Evolutionary conservation across 2,888 invertebrate species (phyloP).

Genomic region (Rhamnusium bicolor): DNA sequence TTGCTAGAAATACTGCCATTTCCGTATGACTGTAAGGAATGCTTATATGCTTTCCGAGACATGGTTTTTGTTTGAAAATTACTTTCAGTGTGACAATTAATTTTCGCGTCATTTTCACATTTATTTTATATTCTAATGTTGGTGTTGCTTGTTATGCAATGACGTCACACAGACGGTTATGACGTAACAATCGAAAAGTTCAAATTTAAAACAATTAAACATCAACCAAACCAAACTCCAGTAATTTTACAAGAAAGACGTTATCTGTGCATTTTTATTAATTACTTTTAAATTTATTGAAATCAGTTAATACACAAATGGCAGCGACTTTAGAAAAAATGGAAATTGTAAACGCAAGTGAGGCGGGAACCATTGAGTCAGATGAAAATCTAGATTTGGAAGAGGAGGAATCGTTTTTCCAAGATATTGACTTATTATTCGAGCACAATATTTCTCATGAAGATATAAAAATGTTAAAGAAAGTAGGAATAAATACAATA

Average conservation of each 20-base stretch:
- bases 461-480: constrained; percentile 85
- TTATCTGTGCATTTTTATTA: neutral
- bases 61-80: too few species aligned
- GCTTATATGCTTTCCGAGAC: too few species aligned
- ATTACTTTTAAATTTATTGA: neutral
- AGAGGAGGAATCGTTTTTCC: constrained; percentile 81
- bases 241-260: neutral
- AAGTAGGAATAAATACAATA: constrained; percentile 84
- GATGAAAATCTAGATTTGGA: constrained; percentile 70
- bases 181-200: constrained; percentile 11
- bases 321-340: constrained; percentile 38
- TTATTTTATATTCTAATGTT: neutral
- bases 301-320: constrained; percentile 10
- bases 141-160: neutral
- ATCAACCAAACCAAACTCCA: neutral
- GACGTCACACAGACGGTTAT: too few species aligned
- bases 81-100: too few species aligned
- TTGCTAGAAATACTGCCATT: too few species aligned
- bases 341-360: constrained; percentile 38
- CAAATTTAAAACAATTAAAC: neutral
- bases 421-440: constrained; percentile 81
- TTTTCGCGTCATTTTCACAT: too few species aligned
- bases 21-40: too few species aligned
- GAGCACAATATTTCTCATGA: constrained; percentile 79
- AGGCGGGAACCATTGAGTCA: constrained; percentile 47